Conservation (phyloP, 2,113 vertebrate species). For the Empidonax traillii region DNA sequence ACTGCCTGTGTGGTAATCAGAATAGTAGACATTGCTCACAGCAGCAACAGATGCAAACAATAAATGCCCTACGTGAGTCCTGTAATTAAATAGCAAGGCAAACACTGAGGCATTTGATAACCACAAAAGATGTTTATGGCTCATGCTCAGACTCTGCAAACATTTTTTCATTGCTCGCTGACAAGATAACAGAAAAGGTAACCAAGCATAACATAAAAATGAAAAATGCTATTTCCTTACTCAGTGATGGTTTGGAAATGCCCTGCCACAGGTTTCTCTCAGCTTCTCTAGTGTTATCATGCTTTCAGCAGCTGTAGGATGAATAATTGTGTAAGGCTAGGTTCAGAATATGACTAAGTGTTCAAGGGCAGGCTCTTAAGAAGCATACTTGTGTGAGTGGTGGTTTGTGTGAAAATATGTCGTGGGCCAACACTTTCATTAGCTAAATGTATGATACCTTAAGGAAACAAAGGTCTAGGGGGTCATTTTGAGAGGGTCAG, state of each 20-base stretch:
- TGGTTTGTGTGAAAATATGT: background rate
- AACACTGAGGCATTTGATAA: background rate
- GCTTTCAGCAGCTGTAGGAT: background rate
- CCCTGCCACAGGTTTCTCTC: background rate
- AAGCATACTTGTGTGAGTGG: background rate
- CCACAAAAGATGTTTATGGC: conserved; percentile 25
- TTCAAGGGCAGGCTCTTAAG: background rate
- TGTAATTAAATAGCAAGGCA: conserved; percentile 40
- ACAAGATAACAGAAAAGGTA: conserved; percentile 39
- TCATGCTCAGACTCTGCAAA: background rate
- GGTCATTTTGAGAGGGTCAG: background rate
- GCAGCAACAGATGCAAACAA: conserved; percentile 16
- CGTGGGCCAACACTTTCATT: background rate
- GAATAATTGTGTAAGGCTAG: background rate
- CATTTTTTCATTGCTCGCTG: conserved; percentile 13
- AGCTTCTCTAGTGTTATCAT: background rate
- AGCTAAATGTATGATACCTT: fast-evolving
- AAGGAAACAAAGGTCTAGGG: background rate
- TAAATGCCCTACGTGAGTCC: conserved; percentile 1
- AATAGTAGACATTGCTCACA: background rate
- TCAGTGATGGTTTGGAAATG: background rate
- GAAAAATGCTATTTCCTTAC: background rate
- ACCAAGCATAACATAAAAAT: conserved; percentile 3
- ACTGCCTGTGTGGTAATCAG: background rate
- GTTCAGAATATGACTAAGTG: background rate